These are phyloP conservation scores for Andrena fulva DNA, from an alignment of 2,888 invertebrate species.

Conservation along the genomic window DNA sequence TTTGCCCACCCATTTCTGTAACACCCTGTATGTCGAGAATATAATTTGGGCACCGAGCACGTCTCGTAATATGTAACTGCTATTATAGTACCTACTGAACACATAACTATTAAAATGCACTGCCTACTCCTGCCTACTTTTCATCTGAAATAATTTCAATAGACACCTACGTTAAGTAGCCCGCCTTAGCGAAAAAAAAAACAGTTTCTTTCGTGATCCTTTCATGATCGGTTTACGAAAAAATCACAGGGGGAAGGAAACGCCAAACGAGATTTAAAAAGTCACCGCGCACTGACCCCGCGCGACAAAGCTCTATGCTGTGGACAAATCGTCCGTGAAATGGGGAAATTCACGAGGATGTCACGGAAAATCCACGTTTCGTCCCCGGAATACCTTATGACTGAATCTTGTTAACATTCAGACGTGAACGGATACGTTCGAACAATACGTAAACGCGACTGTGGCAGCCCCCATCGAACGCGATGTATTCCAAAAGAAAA, in stretches of 20 bases:
- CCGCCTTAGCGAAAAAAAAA: not conserved
- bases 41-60: too few relatives aligned
- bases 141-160: too few relatives aligned
- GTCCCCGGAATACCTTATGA: slow-evolving; percentile 69
- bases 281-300: slow-evolving; percentile 56
- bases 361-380: slow-evolving; percentile 68
- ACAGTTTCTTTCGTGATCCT: slow-evolving; percentile 58
- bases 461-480: not conserved
- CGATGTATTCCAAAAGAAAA: not conserved
- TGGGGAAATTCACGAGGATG: slow-evolving; percentile 71
- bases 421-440: slow-evolving; percentile 45
- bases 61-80: too few relatives aligned
- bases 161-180: not conserved
- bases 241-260: slow-evolving; percentile 28
- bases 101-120: too few relatives aligned
- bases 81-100: too few relatives aligned
- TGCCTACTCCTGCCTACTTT: too few relatives aligned
- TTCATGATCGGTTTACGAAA: slow-evolving; percentile 52
- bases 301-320: slow-evolving; percentile 47
- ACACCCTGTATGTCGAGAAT: too few relatives aligned
- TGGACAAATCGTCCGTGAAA: slow-evolving; percentile 73
- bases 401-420: slow-evolving; percentile 65
- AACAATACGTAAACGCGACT: slow-evolving; percentile 25
- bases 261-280: slow-evolving; percentile 57
- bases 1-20: too few relatives aligned